Evolutionary conservation across 2,113 vertebrate species (phyloP).

Genomic region (Clarias magur): DNA sequence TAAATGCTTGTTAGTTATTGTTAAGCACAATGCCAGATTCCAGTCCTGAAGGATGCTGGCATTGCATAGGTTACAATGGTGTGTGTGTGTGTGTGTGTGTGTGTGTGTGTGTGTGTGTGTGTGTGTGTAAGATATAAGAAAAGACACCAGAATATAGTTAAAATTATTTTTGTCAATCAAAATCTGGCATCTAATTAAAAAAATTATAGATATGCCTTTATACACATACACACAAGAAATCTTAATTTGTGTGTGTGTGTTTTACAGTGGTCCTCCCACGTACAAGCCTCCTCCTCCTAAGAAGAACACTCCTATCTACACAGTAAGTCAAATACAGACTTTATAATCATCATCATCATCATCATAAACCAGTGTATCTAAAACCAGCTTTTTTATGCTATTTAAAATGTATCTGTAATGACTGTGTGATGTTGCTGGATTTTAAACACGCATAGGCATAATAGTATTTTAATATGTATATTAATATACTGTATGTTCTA

Average conservation of each 20-base stretch:
- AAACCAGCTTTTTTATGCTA: background rate
- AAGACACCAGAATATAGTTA: background rate
- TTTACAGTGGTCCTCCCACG: conserved; percentile 78
- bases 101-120: too few relatives aligned
- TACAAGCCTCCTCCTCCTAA: conserved; percentile 84
- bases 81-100: background rate
- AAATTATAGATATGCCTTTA: background rate
- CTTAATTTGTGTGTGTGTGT: conserved; percentile 41
- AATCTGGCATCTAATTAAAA: background rate
- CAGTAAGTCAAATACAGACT: conserved; percentile 67
- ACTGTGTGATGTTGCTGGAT: background rate
- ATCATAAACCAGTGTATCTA: background rate
- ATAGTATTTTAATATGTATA: background rate
- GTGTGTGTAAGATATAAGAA: too few relatives aligned
- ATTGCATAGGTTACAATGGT: background rate
- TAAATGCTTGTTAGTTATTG: background rate
- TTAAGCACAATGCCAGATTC: background rate
- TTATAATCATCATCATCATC: background rate
- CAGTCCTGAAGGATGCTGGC: background rate
- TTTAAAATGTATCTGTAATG: background rate
- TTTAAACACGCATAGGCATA: background rate
- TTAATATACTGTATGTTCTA: background rate
- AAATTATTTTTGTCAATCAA: background rate
- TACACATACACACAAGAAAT: too few relatives aligned
- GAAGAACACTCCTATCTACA: conserved; percentile 65